These are phyloP conservation scores for Stichodactyla mertensii DNA, from an alignment of 64 coral and sea anemone genomes.

Conservation along the genomic window DNA sequence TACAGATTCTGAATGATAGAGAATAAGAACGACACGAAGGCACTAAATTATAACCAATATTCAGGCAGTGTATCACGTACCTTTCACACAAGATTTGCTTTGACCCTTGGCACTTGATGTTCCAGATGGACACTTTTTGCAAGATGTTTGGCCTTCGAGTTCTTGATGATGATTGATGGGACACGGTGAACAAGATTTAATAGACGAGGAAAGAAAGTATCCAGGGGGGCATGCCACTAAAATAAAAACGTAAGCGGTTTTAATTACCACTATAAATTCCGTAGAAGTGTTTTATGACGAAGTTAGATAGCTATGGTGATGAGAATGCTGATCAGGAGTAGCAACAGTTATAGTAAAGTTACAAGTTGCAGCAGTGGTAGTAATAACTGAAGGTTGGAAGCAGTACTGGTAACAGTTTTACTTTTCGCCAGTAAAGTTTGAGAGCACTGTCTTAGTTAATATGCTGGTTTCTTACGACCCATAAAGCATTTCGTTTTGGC, in stretches of 20 bases:
- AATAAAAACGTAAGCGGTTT: not conserved
- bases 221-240: slow-evolving; percentile 4
- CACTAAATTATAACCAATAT: no score
- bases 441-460: no score
- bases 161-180: slow-evolving; percentile 6
- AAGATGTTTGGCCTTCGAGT: not conserved
- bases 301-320: not conserved
- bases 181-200: not conserved
- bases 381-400: no score
- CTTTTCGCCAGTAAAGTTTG: no score
- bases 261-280: not conserved
- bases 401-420: no score
- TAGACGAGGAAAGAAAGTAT: not conserved
- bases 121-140: not conserved
- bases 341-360: no score
- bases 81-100: not conserved
- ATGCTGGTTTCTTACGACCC: no score
- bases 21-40: no score
- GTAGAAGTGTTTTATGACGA: no score
- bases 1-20: no score
- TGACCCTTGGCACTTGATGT: not conserved
- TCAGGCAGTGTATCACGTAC: not conserved
- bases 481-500: no score
- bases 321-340: not conserved
- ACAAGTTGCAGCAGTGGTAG: no score